Conservation (phyloP, 2,113 vertebrate species). For the Ovis canadensis region DNA sequence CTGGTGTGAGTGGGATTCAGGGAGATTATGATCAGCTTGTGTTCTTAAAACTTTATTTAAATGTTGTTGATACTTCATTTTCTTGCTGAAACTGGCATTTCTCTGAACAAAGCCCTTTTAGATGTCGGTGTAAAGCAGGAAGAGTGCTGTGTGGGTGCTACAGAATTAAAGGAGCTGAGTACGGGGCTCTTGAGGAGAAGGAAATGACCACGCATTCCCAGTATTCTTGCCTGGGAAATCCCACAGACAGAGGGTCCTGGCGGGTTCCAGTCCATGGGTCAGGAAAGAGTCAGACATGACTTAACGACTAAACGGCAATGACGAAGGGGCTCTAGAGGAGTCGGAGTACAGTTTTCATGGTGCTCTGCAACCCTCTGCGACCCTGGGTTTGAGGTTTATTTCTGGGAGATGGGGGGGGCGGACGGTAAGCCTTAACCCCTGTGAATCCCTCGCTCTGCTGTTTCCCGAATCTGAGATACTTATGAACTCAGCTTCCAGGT, state of each 20-base stretch:
- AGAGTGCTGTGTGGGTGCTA: too few species aligned
- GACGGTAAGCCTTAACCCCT: not conserved
- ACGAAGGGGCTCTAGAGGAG: not conserved
- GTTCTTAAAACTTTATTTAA: conserved; percentile 28
- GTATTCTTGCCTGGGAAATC: not conserved
- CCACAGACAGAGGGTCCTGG: not conserved
- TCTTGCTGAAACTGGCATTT: not conserved
- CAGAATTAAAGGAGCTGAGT: not conserved
- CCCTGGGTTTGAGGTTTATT: not conserved
- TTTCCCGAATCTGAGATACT: not conserved
- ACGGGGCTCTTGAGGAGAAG: not conserved
- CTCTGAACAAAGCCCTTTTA: not conserved
- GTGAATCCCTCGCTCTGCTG: not conserved
- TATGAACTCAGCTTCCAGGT: not conserved
- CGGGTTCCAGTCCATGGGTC: not conserved
- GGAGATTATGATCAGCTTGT: not conserved
- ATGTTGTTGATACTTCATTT: not conserved
- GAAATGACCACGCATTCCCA: accelerated
- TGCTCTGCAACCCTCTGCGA: not conserved
- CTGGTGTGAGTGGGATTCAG: not conserved
- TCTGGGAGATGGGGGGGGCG: not conserved
- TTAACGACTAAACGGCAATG: accelerated
- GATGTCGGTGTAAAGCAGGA: not conserved
- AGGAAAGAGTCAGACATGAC: not conserved
- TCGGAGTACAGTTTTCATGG: accelerated